Base-by-base conservation (phyloP, 1,140 invertebrate species). In the Nasonia longicornis region DNA sequence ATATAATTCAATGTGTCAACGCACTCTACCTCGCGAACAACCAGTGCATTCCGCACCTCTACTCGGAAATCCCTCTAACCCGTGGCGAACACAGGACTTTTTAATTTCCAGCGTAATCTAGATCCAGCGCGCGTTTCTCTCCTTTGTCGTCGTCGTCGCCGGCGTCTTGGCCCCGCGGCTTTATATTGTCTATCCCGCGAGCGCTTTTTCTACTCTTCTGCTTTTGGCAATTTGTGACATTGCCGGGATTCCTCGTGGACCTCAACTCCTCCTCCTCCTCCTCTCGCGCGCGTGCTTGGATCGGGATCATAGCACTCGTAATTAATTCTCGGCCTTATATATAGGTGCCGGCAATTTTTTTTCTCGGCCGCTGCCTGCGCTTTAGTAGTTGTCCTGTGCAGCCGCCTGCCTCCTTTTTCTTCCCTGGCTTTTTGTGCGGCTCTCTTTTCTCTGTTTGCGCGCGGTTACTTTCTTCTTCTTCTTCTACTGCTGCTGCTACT, bases 211-310 rank as follows among this genome's bases (percentile, higher is more conserved):
- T 22, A 35, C 26, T 48, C 52, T 35, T 26, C 35, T 82, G 71
- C 81, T 82, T 82, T 82, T 75, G 81, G 77, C 81, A 76, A 82
- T 82, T 82, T 82, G 81, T 72, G 81, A 79, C 81, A 82, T 79
- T 66, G 77, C 77, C 64, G 16, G 75, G 75, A 82, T 82, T 82
- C 63, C 29, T 20, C 3, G 29, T 42, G 8, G 58, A 12, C 22
- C n/a, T 26, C 26, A 26, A 26, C 26, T 26, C 26, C 26, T 26
- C 26, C 26, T 26, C 26, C 26, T 20, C 22, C 3, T 48, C 12
- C 16, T 42, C n/a, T 1, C 29, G 3, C 31, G 0, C 6, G 16
- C 63, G 3, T 63, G 63, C 38, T 26, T 71, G 74, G 67, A 77
- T 74, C 69, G 76, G 63, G 76, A 82, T 82, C 81, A 82, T 76